phyloP scores from a whole-genome alignment of 2,888 invertebrate species.

The Ichneumon xanthorius region DNA sequence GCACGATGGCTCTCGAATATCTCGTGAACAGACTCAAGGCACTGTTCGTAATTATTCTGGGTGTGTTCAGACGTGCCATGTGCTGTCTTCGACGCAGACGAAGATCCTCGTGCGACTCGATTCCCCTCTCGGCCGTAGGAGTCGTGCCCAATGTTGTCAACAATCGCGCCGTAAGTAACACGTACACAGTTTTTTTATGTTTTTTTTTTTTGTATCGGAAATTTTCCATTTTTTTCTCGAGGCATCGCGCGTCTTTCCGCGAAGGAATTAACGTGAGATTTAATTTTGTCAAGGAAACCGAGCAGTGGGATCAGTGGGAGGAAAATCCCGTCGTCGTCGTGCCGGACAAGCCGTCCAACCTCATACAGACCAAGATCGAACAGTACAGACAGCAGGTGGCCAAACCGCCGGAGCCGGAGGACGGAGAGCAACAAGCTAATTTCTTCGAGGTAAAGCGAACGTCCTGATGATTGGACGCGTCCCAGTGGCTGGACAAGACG shows the following conservation, averaged over 20 bases:
- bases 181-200: slow-evolving; percentile 41
- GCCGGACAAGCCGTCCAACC: slow-evolving; percentile 82
- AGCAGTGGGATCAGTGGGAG: slow-evolving; percentile 88
- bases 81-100: slow-evolving; percentile 88
- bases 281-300: slow-evolving; percentile 78
- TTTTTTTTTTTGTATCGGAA: slow-evolving; percentile 38
- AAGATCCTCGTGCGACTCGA: slow-evolving; percentile 86
- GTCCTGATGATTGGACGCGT: too few relatives aligned
- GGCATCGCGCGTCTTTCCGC: too few relatives aligned
- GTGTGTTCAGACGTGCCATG: slow-evolving; percentile 87
- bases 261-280: neutral
- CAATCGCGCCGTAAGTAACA: slow-evolving; percentile 66
- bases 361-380: slow-evolving; percentile 88
- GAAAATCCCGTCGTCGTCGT: slow-evolving; percentile 85
- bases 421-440: slow-evolving; percentile 85
- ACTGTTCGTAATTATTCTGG: slow-evolving; percentile 86
- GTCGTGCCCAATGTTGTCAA: slow-evolving; percentile 84
- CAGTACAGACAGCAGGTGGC: slow-evolving; percentile 87
- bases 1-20: slow-evolving; percentile 84
- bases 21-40: slow-evolving; percentile 86
- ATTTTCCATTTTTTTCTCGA: slow-evolving; percentile 8
- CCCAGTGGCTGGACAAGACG: too few relatives aligned
- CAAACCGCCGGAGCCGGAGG: slow-evolving; percentile 82
- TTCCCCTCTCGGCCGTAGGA: slow-evolving; percentile 87
- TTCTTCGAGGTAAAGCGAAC: slow-evolving; percentile 86